Percentiles rank a stretch among this genome's conserved stretches.
Conservation (phyloP, 2,888 invertebrate species). For the Labia minor region DNA sequence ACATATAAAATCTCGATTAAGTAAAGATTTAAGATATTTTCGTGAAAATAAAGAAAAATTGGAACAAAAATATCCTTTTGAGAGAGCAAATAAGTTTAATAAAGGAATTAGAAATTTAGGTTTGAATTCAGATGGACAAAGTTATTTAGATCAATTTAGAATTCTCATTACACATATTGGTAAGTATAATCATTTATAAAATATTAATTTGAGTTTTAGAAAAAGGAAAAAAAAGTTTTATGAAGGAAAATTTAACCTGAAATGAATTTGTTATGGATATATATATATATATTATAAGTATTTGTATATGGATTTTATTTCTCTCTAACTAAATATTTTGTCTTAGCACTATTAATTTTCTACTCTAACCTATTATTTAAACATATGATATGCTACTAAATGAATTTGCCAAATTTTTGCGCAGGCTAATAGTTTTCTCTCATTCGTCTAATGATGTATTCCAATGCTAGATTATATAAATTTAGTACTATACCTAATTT, state of each 20-base stretch:
- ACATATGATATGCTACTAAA: too few species aligned
- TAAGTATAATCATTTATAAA: constrained; percentile 30
- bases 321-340: too few species aligned
- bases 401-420: too few species aligned
- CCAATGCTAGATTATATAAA: too few species aligned
- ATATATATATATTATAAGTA: too few species aligned
- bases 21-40: constrained; percentile 77
- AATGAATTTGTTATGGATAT: constrained; percentile 14
- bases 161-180: constrained; percentile 88
- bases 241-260: background rate
- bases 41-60: constrained; percentile 57
- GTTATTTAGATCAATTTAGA: constrained; percentile 87
- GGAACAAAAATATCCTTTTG: constrained; percentile 69
- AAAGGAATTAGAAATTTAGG: constrained; percentile 82
- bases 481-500: too few species aligned
- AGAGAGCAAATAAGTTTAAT: constrained; percentile 87
- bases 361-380: too few species aligned
- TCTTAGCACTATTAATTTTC: too few species aligned
- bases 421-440: too few species aligned
- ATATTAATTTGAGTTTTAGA: background rate
- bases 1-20: constrained; percentile 86
- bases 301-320: too few species aligned
- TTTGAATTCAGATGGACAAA: constrained; percentile 64
- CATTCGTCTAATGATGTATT: too few species aligned
- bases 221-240: too few species aligned